Conservation (phyloP, 2,113 vertebrate species). For the Rhinolophus sinicus region DNA sequence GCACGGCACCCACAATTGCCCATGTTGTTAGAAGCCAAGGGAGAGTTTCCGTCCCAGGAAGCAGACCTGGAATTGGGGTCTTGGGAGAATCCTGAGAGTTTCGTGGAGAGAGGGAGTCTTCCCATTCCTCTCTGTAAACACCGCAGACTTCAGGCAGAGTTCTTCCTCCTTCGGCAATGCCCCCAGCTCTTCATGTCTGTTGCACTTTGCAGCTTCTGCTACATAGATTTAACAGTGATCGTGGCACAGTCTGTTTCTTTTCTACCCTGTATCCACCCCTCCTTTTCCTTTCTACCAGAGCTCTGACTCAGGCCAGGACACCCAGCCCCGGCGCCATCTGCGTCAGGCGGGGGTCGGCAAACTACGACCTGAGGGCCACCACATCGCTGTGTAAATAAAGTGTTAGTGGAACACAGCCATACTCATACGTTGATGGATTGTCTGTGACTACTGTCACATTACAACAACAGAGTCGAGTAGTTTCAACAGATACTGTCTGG, state of each 20-base stretch:
- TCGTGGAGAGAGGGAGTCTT: neutral
- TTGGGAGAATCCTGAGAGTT: neutral
- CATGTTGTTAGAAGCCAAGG: neutral
- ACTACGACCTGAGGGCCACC: neutral
- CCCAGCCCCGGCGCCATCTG: too few relatives aligned
- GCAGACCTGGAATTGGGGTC: neutral
- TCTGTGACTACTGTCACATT: too few relatives aligned
- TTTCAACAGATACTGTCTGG: neutral
- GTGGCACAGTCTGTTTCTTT: neutral
- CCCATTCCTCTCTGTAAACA: neutral
- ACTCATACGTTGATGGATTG: neutral
- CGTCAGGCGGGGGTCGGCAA: neutral
- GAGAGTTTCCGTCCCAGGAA: neutral
- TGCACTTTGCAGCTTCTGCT: too few relatives aligned
- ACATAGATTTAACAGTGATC: neutral
- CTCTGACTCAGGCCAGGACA: neutral
- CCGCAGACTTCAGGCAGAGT: accelerated
- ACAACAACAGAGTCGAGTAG: neutral
- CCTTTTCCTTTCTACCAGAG: neutral
- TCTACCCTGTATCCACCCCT: accelerated
- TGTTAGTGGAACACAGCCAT: neutral
- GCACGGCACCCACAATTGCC: neutral
- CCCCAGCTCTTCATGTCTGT: neutral
- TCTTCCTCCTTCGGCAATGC: accelerated
- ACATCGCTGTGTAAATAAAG: neutral